These are phyloP conservation scores for mouse (Mus musculus) DNA, from an alignment of 2,113 vertebrate genomes.

Conservation along the genomic window GRCm39 chr10:41763501-41764000, in stretches of 20 bases:
- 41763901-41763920: conserved; percentile 14
- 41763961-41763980: background rate
- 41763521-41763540: conserved; percentile 73
- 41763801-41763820: conserved; percentile 34
- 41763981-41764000: conserved; percentile 45
- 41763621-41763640: background rate
- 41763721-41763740: background rate
- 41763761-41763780: conserved; percentile 54
- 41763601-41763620: background rate
- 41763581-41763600: conserved; percentile 69
- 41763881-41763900: background rate
- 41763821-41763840: background rate
- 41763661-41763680: background rate
- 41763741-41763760: background rate
- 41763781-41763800: conserved; percentile 15
- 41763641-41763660: background rate
- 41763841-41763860: background rate
- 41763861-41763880: conserved; percentile 12
- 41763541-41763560: conserved; percentile 70
- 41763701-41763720: background rate
- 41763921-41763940: no score
- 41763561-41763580: conserved; percentile 59
- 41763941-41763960: background rate
- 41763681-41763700: background rate
- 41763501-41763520: conserved; percentile 72